Percentiles rank a stretch among this genome's conserved stretches.
Evolutionary conservation across 2,888 invertebrate species (phyloP).

Genomic region (Diogma glabrata): DNA sequence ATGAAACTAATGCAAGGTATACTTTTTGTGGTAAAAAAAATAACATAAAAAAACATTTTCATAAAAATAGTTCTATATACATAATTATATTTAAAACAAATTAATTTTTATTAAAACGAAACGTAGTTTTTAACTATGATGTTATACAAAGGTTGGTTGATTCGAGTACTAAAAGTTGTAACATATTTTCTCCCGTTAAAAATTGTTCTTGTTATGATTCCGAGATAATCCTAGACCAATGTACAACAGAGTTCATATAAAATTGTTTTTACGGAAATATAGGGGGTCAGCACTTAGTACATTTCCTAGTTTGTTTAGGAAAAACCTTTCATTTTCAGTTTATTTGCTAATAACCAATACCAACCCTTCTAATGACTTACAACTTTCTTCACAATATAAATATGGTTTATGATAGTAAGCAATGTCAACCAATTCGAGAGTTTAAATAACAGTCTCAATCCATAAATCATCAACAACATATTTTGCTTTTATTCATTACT

Average conservation of each 20-base stretch:
- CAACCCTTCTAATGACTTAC: slow-evolving; percentile 49
- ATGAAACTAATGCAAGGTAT: slow-evolving; percentile 8
- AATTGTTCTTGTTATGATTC: too few species aligned
- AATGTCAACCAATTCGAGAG: slow-evolving; percentile 44
- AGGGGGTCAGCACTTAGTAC: slow-evolving; percentile 60
- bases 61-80: too few species aligned
- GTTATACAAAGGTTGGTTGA: too few species aligned
- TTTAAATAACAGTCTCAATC: slow-evolving; percentile 37
- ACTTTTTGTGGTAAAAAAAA: slow-evolving; percentile 5
- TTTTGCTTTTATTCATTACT: slow-evolving; percentile 23
- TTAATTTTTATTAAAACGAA: slow-evolving; percentile 2
- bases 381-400: slow-evolving; percentile 35
- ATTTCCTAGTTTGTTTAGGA: slow-evolving; percentile 56
- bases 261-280: too few species aligned
- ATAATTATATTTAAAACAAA: too few species aligned
- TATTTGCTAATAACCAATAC: slow-evolving; percentile 74
- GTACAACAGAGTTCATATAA: too few species aligned
- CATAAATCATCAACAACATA: slow-evolving; percentile 33
- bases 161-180: too few species aligned
- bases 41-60: too few species aligned
- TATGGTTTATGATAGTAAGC: slow-evolving; percentile 64
- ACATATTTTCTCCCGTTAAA: too few species aligned
- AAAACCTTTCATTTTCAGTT: slow-evolving; percentile 57
- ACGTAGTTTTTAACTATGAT: too few species aligned
- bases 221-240: too few species aligned